Conservation (phyloP, 2,888 invertebrate genomes). For the Scaptomyza polygonia region DNA sequence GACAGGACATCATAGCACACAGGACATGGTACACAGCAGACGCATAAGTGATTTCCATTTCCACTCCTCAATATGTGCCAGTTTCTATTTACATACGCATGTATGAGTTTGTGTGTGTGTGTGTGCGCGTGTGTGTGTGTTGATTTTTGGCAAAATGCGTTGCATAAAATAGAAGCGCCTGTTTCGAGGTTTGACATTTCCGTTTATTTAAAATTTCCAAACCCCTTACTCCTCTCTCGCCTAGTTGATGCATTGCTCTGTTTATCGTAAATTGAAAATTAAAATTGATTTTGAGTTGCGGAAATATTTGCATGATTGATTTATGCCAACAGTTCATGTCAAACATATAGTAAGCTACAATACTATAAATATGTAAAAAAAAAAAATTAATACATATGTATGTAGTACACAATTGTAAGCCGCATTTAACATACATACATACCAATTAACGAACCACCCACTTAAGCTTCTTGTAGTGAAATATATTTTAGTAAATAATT, state of each 20-base stretch:
- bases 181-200: conserved; percentile 36
- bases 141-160: conserved; percentile 5
- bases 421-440: background rate
- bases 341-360: background rate
- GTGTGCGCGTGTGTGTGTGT: background rate
- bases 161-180: conserved; percentile 24
- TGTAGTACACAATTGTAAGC: background rate
- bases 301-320: conserved; percentile 43
- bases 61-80: conserved; percentile 10
- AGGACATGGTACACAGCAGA: conserved; percentile 31
- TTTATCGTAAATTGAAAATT: conserved; percentile 54
- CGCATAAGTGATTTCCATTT: conserved; percentile 65
- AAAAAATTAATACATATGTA: background rate
- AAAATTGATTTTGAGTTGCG: conserved; percentile 43
- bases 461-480: background rate
- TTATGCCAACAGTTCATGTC: conserved; percentile 10
- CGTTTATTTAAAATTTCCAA: conserved; percentile 10
- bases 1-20: conserved; percentile 47
- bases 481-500: background rate
- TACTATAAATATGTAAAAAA: too few relatives aligned
- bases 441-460: background rate
- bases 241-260: background rate
- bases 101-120: background rate
- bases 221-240: background rate
- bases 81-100: background rate